Evolutionary conservation across 2,113 vertebrate genomes (phyloP).

Genomic region (Oophaga pumilio): DNA sequence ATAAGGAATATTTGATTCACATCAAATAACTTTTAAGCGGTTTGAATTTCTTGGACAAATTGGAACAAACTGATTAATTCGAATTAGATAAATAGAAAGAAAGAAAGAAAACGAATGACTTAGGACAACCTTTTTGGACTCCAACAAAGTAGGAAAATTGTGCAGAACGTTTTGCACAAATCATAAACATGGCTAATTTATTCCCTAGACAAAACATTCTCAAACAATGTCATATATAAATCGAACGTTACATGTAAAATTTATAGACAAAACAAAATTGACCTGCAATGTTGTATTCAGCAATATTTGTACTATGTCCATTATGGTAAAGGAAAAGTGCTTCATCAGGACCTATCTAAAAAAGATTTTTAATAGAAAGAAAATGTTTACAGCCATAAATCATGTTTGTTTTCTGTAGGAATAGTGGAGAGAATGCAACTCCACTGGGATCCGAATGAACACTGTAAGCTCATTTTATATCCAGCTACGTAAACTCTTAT

Average conservation of each 20-base stretch:
- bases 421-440: slow-evolving; percentile 43
- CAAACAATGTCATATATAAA: background rate
- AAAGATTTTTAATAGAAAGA: slow-evolving; percentile 52
- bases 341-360: slow-evolving; percentile 49
- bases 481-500: slow-evolving; percentile 50
- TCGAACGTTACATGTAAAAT: background rate
- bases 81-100: background rate
- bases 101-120: background rate
- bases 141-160: no score
- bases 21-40: no score
- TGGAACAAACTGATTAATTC: no score
- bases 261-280: background rate
- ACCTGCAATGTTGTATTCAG: background rate
- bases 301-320: slow-evolving; percentile 18
- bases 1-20: no score
- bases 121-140: background rate
- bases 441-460: slow-evolving; percentile 46
- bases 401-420: slow-evolving; percentile 47
- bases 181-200: background rate
- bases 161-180: background rate
- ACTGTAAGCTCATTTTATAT: slow-evolving; percentile 51
- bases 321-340: slow-evolving; percentile 44
- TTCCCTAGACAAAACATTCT: background rate
- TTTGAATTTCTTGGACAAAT: no score
- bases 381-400: slow-evolving; percentile 53